phyloP scores from a whole-genome alignment of 2,113 vertebrate genomes.

The Stictonetta naevosa region DNA sequence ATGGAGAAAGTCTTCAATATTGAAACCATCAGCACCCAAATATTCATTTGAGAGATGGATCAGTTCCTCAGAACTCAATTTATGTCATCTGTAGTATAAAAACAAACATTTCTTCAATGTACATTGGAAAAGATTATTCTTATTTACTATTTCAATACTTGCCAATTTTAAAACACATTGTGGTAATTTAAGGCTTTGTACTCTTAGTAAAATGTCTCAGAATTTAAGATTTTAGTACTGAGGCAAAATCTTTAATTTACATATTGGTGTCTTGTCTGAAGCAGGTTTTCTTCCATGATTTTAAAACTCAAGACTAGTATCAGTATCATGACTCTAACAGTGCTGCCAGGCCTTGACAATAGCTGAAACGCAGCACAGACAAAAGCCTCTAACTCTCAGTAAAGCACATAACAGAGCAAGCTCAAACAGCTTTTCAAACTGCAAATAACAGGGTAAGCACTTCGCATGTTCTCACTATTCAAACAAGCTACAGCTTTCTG shows the following conservation, averaged over 20 bases:
- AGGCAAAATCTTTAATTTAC: background rate
- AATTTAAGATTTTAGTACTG: background rate
- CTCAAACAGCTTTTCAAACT: background rate
- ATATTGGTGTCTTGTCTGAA: background rate
- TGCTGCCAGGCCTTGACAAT: background rate
- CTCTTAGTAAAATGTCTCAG: background rate
- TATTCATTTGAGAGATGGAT: background rate
- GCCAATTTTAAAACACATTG: background rate
- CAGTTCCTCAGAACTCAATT: background rate
- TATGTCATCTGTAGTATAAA: background rate
- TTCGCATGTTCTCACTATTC: background rate
- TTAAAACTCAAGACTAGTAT: background rate
- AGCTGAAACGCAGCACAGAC: background rate
- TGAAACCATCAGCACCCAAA: background rate
- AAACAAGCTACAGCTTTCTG: background rate
- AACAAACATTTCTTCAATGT: background rate
- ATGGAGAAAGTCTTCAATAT: background rate
- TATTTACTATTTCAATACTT: background rate
- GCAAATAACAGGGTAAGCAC: background rate
- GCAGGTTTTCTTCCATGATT: background rate
- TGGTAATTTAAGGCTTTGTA: background rate
- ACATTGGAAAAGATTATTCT: background rate
- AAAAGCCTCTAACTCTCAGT: background rate
- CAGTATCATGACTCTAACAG: background rate
- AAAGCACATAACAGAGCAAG: background rate